Percentiles rank a stretch among this genome's conserved stretches.
Conservation (phyloP, 2,888 invertebrate genomes). For the Eilema depressum region DNA sequence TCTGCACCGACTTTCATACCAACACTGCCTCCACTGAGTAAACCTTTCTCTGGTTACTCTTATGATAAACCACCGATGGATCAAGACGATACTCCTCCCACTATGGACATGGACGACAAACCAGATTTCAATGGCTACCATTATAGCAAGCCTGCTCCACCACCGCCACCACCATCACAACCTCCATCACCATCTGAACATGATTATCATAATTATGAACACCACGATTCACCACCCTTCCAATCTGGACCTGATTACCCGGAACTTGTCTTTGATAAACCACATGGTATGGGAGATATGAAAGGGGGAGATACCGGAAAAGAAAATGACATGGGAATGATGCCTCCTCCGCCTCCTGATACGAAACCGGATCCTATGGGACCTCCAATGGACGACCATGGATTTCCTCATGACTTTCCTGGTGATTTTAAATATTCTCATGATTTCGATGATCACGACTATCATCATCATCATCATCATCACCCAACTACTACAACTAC, state of each 20-base stretch:
- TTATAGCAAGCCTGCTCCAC: slow-evolving; percentile 66
- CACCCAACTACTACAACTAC: slow-evolving; percentile 66
- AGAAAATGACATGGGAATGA: slow-evolving; percentile 69
- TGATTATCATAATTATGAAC: slow-evolving; percentile 55
- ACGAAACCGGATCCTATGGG: slow-evolving; percentile 58
- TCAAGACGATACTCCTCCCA: slow-evolving; percentile 58
- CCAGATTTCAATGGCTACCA: slow-evolving; percentile 73
- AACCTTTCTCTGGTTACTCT: slow-evolving; percentile 73
- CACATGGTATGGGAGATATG: slow-evolving; percentile 57
- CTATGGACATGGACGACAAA: slow-evolving; percentile 54
- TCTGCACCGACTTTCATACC: slow-evolving; percentile 34
- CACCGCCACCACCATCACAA: slow-evolving; percentile 54
- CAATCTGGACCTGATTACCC: slow-evolving; percentile 70
- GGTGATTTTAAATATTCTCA: slow-evolving; percentile 76
- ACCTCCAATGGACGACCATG: slow-evolving; percentile 64
- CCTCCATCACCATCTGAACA: slow-evolving; percentile 22
- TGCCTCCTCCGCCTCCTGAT: slow-evolving; percentile 68
- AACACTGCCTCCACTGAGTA: slow-evolving; percentile 60
- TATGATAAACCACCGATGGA: slow-evolving; percentile 73
- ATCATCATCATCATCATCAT: slow-evolving; percentile 72
- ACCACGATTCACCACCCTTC: slow-evolving; percentile 58
- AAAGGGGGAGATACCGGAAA: slow-evolving; percentile 60
- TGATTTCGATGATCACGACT: slow-evolving; percentile 76
- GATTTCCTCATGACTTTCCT: slow-evolving; percentile 81
- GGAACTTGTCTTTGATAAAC: slow-evolving; percentile 72